These are phyloP conservation scores for Archilochus colubris DNA, from an alignment of 2,113 vertebrate genomes.

Conservation along the genomic window DNA sequence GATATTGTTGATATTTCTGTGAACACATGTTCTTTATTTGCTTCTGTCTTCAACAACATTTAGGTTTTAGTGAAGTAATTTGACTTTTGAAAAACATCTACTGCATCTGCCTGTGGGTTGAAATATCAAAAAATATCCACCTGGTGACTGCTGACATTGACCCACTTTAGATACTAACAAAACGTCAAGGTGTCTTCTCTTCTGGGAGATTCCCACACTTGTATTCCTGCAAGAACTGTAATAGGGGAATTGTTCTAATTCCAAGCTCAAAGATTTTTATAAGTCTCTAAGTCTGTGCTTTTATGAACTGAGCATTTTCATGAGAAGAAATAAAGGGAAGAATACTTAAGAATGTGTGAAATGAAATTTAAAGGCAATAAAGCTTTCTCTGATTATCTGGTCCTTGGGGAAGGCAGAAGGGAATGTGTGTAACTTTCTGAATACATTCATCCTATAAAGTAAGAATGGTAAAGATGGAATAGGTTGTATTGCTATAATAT, in stretches of 20 bases:
- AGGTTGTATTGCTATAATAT: background rate
- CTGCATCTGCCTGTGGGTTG: background rate
- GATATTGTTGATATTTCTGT: background rate
- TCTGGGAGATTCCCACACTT: background rate
- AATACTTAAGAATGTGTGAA: background rate
- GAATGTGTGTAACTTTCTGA: background rate
- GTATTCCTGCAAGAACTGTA: background rate
- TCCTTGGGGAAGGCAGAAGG: background rate
- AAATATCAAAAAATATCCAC: background rate
- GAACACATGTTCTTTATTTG: background rate
- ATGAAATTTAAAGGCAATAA: background rate
- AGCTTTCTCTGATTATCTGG: background rate
- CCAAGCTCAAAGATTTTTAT: background rate
- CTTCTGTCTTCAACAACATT: background rate
- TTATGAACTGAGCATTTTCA: background rate
- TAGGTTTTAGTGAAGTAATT: background rate
- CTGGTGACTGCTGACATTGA: background rate
- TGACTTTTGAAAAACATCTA: background rate
- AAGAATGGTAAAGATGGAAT: background rate
- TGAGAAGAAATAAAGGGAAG: background rate
- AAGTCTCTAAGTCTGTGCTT: background rate
- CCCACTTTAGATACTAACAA: background rate
- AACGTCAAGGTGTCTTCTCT: background rate
- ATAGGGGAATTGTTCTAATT: background rate
- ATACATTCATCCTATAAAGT: background rate